Evolutionary conservation across 2,888 invertebrate species (phyloP).

Genomic region (Toxonevra muliebris): DNA sequence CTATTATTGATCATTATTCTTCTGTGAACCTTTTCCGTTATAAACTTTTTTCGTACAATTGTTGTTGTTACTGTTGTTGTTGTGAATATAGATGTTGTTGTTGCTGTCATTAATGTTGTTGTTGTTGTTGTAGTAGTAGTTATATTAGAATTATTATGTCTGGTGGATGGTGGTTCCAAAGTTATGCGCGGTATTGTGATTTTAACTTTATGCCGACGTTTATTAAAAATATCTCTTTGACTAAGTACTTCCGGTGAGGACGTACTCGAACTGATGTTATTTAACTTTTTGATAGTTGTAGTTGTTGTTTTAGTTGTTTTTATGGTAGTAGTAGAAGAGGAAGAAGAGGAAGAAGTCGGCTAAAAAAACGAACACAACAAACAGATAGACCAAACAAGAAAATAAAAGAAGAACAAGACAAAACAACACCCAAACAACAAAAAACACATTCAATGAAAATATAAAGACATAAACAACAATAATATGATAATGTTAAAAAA

Average conservation of each 20-base stretch:
- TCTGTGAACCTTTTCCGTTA: conserved; percentile 30
- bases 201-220: conserved; percentile 51
- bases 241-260: conserved; percentile 45
- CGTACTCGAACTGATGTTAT: conserved; percentile 1
- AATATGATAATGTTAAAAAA: not conserved
- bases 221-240: conserved; percentile 51
- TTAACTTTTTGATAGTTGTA: conserved; percentile 21
- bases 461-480: not conserved
- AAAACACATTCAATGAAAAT: not conserved
- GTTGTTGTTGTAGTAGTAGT: conserved; percentile 25
- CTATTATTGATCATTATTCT: too few species aligned
- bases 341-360: conserved; percentile 9
- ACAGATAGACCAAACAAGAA: conserved; percentile 33
- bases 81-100: conserved; percentile 20
- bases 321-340: conserved; percentile 33
- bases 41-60: conserved; percentile 34
- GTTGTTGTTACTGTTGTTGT: conserved; percentile 35
- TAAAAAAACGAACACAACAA: conserved; percentile 27
- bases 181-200: conserved; percentile 41
- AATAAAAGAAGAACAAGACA: conserved; percentile 31
- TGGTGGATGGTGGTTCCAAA: conserved; percentile 23
- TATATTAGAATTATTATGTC: not conserved
- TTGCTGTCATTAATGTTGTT: conserved; percentile 9
- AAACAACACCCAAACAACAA: conserved; percentile 23
- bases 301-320: conserved; percentile 39